Evolutionary conservation across 2,113 vertebrate species (phyloP).

Genomic region (Notechis scutatus): DNA sequence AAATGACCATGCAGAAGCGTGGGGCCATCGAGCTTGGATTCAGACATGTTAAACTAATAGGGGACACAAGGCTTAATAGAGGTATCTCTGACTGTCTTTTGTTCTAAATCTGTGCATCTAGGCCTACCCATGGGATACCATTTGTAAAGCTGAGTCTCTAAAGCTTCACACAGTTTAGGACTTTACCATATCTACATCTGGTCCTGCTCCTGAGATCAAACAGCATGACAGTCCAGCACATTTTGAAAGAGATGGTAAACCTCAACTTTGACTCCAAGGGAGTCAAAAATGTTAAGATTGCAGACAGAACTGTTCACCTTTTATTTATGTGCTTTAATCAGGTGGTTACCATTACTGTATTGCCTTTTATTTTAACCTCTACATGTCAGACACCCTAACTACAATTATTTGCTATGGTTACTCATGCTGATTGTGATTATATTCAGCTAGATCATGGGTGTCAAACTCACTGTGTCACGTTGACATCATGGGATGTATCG

Average conservation of each 20-base stretch:
- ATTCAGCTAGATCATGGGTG: background rate
- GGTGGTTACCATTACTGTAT: background rate
- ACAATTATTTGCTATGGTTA: background rate
- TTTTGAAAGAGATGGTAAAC: background rate
- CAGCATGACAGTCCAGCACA: background rate
- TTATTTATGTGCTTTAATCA: background rate
- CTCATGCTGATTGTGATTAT: background rate
- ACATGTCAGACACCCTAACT: background rate
- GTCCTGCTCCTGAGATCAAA: background rate
- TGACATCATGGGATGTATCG: too few relatives aligned
- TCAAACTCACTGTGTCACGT: too few relatives aligned
- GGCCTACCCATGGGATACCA: background rate
- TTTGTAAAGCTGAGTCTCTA: background rate
- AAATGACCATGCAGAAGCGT: too few relatives aligned
- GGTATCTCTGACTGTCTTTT: background rate
- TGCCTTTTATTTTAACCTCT: background rate
- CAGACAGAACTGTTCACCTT: background rate
- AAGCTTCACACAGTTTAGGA: background rate
- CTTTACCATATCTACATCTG: background rate
- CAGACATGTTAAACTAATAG: conserved; percentile 3
- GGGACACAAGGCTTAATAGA: background rate
- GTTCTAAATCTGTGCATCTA: too few relatives aligned
- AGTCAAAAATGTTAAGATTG: background rate
- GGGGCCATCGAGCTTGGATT: background rate
- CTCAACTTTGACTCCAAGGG: background rate